Conservation (phyloP, 92 coral and sea anemone genomes). For the Bergia sp. region DNA sequence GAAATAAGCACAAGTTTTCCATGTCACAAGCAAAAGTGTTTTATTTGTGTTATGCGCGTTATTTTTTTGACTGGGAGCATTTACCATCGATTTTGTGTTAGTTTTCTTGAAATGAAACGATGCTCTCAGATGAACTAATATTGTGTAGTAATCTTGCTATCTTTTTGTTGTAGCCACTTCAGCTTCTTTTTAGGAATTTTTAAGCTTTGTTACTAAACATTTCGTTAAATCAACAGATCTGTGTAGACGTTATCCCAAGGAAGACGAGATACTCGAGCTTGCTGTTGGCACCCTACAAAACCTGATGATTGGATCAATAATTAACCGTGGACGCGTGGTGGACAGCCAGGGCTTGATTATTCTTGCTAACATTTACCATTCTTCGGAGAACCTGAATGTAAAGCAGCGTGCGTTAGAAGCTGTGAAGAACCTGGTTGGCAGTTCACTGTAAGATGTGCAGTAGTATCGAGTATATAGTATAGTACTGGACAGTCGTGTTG, state of each 20-base stretch:
- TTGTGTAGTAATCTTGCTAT: no score
- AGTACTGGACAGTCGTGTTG: no score
- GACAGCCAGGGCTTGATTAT: slow-evolving; percentile 75
- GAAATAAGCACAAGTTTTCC: no score
- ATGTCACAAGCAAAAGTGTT: no score
- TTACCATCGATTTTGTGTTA: no score
- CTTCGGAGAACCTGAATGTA: slow-evolving; percentile 50
- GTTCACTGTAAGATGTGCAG: slow-evolving; percentile 58
- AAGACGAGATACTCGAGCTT: slow-evolving; percentile 73
- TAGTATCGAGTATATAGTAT: background rate
- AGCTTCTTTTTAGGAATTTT: no score
- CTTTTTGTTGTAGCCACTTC: no score
- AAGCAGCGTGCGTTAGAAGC: slow-evolving; percentile 74
- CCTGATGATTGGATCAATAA: slow-evolving; percentile 61
- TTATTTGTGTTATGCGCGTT: no score
- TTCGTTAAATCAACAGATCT: slow-evolving; percentile 57
- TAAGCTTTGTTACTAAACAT: background rate
- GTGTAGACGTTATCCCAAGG: slow-evolving; percentile 59
- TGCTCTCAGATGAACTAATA: no score
- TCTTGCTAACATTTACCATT: slow-evolving; percentile 63
- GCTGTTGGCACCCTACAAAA: slow-evolving; percentile 85
- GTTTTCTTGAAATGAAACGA: no score
- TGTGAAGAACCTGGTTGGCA: slow-evolving; percentile 83
- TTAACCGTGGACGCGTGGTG: slow-evolving; percentile 84
- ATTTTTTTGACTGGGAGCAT: no score